These are phyloP conservation scores for Nothura maculosa DNA, from an alignment of 2,797 vertebrate genomes.

Conservation along the genomic window DNA sequence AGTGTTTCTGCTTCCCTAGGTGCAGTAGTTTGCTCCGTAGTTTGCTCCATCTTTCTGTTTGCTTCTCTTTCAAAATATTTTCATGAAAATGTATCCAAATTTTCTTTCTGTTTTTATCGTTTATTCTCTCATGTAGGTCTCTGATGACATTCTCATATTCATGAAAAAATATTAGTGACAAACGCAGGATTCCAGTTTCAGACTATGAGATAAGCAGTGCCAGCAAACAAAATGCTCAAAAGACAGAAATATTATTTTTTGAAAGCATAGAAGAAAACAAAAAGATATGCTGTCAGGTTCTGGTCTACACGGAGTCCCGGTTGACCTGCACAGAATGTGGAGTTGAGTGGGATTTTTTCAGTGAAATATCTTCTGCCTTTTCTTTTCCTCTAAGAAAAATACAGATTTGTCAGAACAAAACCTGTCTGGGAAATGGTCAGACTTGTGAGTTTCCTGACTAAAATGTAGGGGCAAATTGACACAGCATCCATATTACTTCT, in stretches of 20 bases:
- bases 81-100: not conserved
- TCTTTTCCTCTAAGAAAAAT: not conserved
- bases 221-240: not conserved
- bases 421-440: not conserved
- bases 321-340: not conserved
- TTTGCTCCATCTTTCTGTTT: not conserved
- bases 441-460: not conserved
- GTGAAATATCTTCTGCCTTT: not conserved
- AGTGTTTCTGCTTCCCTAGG: not conserved
- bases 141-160: not conserved
- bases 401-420: not conserved
- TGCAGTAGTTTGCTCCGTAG: fast-evolving
- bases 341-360: not conserved
- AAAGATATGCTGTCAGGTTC: not conserved
- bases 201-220: not conserved
- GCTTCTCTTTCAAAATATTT: conserved; percentile 5
- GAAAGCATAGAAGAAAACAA: not conserved
- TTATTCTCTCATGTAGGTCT: not conserved
- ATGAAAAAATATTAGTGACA: not conserved
- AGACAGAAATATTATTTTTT: not conserved
- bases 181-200: not conserved
- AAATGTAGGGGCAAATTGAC: not conserved
- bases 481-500: not conserved
- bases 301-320: not conserved
- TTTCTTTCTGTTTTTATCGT: not conserved